Evolutionary conservation across 92 coral and sea anemone genomes (phyloP).

Genomic region (Ricordea florida): DNA sequence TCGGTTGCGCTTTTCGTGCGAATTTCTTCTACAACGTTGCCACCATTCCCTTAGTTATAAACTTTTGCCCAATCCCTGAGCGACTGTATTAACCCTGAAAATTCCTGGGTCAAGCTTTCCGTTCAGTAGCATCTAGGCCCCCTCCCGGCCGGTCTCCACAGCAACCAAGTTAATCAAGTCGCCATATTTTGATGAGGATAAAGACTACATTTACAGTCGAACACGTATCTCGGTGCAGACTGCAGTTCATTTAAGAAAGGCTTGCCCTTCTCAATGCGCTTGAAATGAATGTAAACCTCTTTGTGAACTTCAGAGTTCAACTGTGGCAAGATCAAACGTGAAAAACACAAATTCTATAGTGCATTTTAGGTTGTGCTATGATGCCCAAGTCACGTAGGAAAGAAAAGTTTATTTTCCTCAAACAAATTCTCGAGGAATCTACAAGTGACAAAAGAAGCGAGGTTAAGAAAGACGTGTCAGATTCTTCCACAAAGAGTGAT

Average conservation of each 20-base stretch:
- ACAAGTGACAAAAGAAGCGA: slow-evolving; percentile 12
- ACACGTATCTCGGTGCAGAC: too few relatives aligned
- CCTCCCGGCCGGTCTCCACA: slow-evolving; percentile 6
- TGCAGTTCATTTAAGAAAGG: too few relatives aligned
- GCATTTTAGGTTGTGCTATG: neutral
- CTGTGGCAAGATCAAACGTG: too few relatives aligned
- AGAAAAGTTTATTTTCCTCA: slow-evolving; percentile 73
- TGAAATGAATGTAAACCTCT: too few relatives aligned
- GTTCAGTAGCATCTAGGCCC: too few relatives aligned
- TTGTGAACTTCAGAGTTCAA: too few relatives aligned
- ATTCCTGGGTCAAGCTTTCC: too few relatives aligned
- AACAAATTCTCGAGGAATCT: slow-evolving; percentile 78
- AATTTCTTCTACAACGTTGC: neutral
- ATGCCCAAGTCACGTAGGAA: slow-evolving; percentile 53
- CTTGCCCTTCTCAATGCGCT: too few relatives aligned
- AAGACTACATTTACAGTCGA: too few relatives aligned
- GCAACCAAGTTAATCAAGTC: neutral
- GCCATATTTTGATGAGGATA: slow-evolving; percentile 19
- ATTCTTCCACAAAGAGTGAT: neutral
- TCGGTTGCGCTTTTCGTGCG: too few relatives aligned
- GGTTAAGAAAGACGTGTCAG: neutral
- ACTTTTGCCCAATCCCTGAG: slow-evolving; percentile 12
- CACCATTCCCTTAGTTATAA: slow-evolving; percentile 46
- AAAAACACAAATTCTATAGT: too few relatives aligned
- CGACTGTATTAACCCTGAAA: too few relatives aligned